Evolutionary conservation across 2,113 vertebrate genomes (phyloP), one percentile per base, ranked within the genome.

Genomic region (Alexandromys fortis): DNA sequence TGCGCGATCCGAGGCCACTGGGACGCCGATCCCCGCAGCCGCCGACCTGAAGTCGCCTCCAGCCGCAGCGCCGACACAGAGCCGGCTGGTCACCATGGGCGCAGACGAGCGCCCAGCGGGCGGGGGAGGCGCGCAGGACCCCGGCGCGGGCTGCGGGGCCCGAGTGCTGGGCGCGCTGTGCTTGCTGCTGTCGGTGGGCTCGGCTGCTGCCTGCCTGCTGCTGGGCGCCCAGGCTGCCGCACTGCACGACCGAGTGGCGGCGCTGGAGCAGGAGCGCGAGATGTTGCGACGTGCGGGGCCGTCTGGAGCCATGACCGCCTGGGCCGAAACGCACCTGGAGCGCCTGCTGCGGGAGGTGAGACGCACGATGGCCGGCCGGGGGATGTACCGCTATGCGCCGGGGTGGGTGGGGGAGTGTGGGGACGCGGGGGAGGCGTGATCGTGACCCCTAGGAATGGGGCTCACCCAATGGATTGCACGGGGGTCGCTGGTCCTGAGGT

Each of bases 301-400:
- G 7, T 86, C 94, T 67, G 93, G 95, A 97, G 94, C 97, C 7
- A 95, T 98, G 88, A 92, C 94, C 70, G 94, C 96, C 98, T 58
- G 98, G 98, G 97, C 98, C 99, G 98, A 98, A 97, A 95, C 98
- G 28, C 98, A 98, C 63, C 97, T 99, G 96, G 99, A 99, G 96
- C 98, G 97, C 81, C 98, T 99, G 22, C 97, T 99, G 96, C 98
- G 98, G 38, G 99, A 99, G 99, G 99, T 99, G 99, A 99, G 98
- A 86, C 45, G 72, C 82, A 24, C 14, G 28, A 49, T 52, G 28
- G 10, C 42, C 28, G 28, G 21, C 35, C 2, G 5, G 35, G 28
- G n/a, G 78, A 68, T 35, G 2, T 0, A 5, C 14, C 2, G 17
- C 42, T 68, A 33, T 5, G 30, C 14, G 45, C 22, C 2, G 22